These are phyloP conservation scores for Telmatochromis brichardi DNA, from an alignment of 2,113 vertebrate genomes.

Conservation along the genomic window DNA sequence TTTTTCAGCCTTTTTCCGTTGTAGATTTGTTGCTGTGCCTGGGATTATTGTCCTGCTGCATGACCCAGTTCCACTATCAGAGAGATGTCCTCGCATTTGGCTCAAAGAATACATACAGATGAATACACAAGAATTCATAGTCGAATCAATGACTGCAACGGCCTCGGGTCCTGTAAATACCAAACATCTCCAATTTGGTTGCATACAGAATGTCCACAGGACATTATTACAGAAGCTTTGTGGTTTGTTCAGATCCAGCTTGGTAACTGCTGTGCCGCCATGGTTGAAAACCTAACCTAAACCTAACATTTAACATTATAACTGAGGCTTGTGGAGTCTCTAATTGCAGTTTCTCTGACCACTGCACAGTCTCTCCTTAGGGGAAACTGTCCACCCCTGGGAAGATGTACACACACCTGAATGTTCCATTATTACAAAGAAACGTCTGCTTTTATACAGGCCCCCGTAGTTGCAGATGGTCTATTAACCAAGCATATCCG, in stretches of 20 bases:
- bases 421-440: neutral
- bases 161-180: neutral
- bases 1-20: neutral
- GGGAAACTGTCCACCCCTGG: neutral
- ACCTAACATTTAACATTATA: neutral
- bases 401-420: neutral
- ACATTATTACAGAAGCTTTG: neutral
- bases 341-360: neutral
- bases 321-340: neutral
- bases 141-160: neutral
- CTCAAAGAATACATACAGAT: neutral
- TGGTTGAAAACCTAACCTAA: neutral
- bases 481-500: neutral
- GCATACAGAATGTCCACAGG: neutral
- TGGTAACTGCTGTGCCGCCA: neutral
- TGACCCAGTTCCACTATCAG: neutral
- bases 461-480: neutral
- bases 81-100: neutral
- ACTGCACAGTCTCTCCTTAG: neutral
- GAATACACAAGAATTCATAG: neutral
- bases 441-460: accelerated
- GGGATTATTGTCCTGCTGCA: neutral
- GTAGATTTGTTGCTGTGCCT: neutral
- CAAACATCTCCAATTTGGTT: neutral
- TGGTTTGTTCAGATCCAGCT: neutral